A percentile compares a stretch with the other conserved stretches of the same genome.
phyloP scores from a whole-genome alignment of 2,797 vertebrate species.

The Chaetodon trifasciatus region DNA sequence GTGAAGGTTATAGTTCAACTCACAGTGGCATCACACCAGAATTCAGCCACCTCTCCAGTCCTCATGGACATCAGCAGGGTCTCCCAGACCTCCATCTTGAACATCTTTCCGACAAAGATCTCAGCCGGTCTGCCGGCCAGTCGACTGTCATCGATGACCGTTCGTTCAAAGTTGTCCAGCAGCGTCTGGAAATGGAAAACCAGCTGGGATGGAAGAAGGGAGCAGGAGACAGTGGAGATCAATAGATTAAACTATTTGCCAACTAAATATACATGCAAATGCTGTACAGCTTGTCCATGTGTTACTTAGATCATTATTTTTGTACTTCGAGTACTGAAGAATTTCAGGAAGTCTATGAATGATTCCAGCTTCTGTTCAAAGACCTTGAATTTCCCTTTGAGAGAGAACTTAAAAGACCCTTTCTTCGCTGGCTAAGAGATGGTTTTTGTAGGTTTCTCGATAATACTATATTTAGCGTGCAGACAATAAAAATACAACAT shows the following conservation, averaged over 20 bases:
- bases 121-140: conserved; percentile 87
- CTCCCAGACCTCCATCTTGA: conserved; percentile 95
- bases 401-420: conserved; percentile 3
- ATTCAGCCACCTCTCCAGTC: conserved; percentile 91
- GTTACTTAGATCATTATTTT: background rate
- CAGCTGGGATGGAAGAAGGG: conserved; percentile 78
- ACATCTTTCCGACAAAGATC: conserved; percentile 93
- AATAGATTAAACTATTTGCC: background rate
- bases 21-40: conserved; percentile 91
- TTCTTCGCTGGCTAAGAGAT: background rate
- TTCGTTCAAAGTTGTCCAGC: conserved; percentile 91
- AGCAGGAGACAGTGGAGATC: background rate
- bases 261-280: background rate
- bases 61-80: conserved; percentile 91
- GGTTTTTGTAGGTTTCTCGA: background rate
- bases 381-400: background rate
- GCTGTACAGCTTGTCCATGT: background rate
- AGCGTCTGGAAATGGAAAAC: conserved; percentile 92
- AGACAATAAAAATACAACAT: background rate
- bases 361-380: conserved; percentile 1
- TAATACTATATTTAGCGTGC: background rate
- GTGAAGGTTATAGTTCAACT: conserved; percentile 72
- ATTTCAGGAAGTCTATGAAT: background rate
- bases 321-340: too few species aligned
- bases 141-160: conserved; percentile 90